phyloP scores from a whole-genome alignment of 2,797 vertebrate genomes.

The Myiotriccus ornatus region DNA sequence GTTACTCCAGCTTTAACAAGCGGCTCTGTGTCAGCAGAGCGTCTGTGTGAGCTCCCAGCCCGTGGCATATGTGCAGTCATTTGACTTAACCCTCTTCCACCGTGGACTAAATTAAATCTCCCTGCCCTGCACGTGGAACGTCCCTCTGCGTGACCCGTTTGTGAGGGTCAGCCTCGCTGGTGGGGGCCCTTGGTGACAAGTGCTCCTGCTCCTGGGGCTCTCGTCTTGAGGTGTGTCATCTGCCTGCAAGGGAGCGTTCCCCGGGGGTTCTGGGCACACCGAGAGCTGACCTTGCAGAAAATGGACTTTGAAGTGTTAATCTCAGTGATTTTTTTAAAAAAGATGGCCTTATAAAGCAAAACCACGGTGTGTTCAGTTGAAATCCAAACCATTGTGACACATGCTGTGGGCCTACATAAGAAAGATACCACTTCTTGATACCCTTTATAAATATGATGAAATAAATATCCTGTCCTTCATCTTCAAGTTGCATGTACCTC shows the following conservation, averaged over 20 bases:
- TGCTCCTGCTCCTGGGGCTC: not conserved
- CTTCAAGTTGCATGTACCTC: not conserved
- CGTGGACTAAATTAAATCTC: not conserved
- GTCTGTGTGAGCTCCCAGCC: not conserved
- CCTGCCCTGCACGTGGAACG: rapidly evolving
- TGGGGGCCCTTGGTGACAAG: not conserved
- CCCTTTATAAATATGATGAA: not conserved
- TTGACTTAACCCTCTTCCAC: not conserved
- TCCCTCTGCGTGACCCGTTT: rapidly evolving
- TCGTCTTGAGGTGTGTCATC: not conserved
- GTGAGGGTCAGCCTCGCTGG: not conserved
- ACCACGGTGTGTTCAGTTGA: not conserved
- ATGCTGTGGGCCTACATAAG: not conserved
- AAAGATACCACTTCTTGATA: too few relatives aligned
- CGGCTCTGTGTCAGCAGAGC: not conserved
- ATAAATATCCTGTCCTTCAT: not conserved
- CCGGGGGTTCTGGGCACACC: not conserved
- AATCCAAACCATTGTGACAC: not conserved
- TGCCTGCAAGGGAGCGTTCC: not conserved
- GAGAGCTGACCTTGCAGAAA: slow-evolving; percentile 21
- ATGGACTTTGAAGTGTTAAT: slow-evolving; percentile 42
- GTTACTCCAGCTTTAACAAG: not conserved
- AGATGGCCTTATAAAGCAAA: not conserved
- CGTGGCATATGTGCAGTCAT: not conserved
- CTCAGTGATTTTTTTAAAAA: slow-evolving; percentile 7